Evolutionary conservation across 2,113 vertebrate species (phyloP).

Genomic region (Ahaetulla prasina): DNA sequence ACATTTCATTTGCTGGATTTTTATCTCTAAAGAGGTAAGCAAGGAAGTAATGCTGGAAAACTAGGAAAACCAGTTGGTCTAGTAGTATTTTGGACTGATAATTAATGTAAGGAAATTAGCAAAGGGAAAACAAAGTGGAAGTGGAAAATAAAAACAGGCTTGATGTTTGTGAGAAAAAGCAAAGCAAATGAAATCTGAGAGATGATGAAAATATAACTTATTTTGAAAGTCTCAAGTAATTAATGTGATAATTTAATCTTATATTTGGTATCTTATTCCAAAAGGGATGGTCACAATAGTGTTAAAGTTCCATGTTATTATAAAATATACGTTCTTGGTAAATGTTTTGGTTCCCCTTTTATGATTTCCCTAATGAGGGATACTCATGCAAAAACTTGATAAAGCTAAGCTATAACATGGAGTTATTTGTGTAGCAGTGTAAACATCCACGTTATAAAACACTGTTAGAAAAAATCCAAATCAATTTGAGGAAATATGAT

Average conservation of each 20-base stretch:
- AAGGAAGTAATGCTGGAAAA: conserved; percentile 20
- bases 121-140: conserved; percentile 17
- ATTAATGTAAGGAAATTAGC: conserved; percentile 5
- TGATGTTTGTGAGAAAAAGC: background rate
- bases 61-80: background rate
- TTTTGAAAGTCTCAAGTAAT: background rate
- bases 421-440: background rate
- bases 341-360: background rate
- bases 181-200: background rate
- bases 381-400: background rate
- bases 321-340: background rate
- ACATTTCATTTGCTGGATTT: conserved; percentile 6
- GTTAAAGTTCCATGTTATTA: background rate
- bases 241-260: background rate
- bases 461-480: background rate
- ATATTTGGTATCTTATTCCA: background rate
- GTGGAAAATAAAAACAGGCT: conserved; percentile 1
- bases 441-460: background rate
- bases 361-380: background rate
- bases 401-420: background rate
- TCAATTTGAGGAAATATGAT: background rate
- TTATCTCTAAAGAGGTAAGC: conserved; percentile 2
- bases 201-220: conserved; percentile 3
- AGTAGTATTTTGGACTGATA: background rate
- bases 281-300: background rate